Evolutionary conservation across 2,888 invertebrate species (phyloP).

Genomic region (Scaptomyza cyrtandrae): DNA sequence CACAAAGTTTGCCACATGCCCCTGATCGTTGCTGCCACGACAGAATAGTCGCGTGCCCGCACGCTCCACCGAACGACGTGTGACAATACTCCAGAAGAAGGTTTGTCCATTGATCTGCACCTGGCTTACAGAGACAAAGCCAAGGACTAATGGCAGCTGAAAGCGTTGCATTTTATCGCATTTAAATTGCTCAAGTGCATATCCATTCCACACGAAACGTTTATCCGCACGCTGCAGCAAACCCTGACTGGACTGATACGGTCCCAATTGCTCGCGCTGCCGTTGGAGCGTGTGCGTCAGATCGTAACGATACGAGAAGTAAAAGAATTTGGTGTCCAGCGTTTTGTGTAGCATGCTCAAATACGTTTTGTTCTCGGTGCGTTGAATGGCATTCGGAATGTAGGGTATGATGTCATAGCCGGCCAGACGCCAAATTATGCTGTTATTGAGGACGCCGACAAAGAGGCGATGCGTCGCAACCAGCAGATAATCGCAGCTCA

Average conservation of each 20-base stretch:
- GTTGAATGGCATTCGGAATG: slow-evolving; percentile 91
- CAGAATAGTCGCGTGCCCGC: slow-evolving; percentile 96
- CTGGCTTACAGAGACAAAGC: slow-evolving; percentile 93
- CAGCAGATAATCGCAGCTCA: slow-evolving; percentile 94
- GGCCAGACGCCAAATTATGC: slow-evolving; percentile 91
- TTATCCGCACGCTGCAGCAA: slow-evolving; percentile 92
- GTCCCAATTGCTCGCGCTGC: slow-evolving; percentile 88
- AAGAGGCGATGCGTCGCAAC: slow-evolving; percentile 93
- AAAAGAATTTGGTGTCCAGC: slow-evolving; percentile 93
- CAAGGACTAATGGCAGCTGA: slow-evolving; percentile 95
- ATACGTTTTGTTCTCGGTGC: slow-evolving; percentile 93
- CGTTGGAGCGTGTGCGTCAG: slow-evolving; percentile 96
- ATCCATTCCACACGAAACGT: slow-evolving; percentile 97
- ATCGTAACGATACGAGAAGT: slow-evolving; percentile 97
- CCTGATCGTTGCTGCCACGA: slow-evolving; percentile 94
- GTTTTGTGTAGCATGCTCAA: slow-evolving; percentile 93
- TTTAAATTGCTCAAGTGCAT: slow-evolving; percentile 91
- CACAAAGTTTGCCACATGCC: slow-evolving; percentile 98
- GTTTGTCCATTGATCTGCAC: slow-evolving; percentile 92
- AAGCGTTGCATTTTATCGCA: slow-evolving; percentile 91
- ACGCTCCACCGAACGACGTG: slow-evolving; percentile 93
- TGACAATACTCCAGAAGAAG: slow-evolving; percentile 94
- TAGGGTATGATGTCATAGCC: slow-evolving; percentile 94
- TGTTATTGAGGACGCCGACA: slow-evolving; percentile 92
- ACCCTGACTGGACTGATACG: slow-evolving; percentile 87